phyloP scores from a whole-genome alignment of 2,797 vertebrate species.

The Acrossocheilus fasciatus region DNA sequence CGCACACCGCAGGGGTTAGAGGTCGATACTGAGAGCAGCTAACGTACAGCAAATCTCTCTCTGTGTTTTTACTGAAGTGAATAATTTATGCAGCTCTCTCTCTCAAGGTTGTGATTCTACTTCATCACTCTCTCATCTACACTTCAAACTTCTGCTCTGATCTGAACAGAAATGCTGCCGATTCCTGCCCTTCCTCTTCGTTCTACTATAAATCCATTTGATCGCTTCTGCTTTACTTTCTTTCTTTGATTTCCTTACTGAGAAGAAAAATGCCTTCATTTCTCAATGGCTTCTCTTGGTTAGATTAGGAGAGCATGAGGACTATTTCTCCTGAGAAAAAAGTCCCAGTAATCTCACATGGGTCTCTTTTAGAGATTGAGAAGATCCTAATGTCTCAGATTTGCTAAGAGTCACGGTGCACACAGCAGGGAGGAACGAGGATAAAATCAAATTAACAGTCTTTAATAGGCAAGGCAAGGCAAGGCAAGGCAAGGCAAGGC shows the following conservation, averaged over 20 bases:
- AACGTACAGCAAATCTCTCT: slow-evolving; percentile 60
- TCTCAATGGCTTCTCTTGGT: not conserved
- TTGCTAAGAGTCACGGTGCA: not conserved
- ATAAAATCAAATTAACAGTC: no score
- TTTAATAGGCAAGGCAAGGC: no score
- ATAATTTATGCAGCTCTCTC: slow-evolving; percentile 64
- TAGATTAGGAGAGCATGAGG: not conserved
- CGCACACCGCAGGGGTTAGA: slow-evolving; percentile 52
- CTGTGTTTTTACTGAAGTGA: slow-evolving; percentile 59
- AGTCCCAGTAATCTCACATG: not conserved
- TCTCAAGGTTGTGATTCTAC: slow-evolving; percentile 58
- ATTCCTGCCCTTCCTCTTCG: slow-evolving; percentile 40
- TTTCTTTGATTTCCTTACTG: slow-evolving; percentile 35
- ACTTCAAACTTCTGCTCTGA: slow-evolving; percentile 61
- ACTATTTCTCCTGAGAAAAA: not conserved
- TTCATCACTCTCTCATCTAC: slow-evolving; percentile 56
- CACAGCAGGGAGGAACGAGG: no score
- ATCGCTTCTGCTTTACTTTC: slow-evolving; percentile 63
- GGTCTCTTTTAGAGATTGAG: not conserved
- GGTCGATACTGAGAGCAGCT: slow-evolving; percentile 62
- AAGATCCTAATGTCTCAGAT: not conserved
- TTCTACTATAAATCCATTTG: slow-evolving; percentile 62
- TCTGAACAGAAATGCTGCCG: slow-evolving; percentile 64
- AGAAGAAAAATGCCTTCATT: not conserved
- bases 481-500: no score